Base-by-base conservation (phyloP, 92 coral and sea anemone species). In the Micromussa lordhowensis region DNA sequence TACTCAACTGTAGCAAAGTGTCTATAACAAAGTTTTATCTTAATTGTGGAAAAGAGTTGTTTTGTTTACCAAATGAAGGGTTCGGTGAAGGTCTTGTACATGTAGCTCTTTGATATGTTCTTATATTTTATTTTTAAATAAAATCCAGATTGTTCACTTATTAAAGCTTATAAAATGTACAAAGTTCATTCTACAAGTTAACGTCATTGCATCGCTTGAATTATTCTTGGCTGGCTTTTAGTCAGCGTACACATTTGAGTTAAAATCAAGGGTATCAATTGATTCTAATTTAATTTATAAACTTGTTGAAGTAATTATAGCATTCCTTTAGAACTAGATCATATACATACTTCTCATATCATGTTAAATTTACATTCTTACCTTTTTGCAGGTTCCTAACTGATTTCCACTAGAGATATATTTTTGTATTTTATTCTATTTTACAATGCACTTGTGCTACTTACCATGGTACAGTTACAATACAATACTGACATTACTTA, bases 101-200 rank as follows among this genome's bases (percentile, higher is more conserved):
- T 9, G 71, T 14, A 28, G 32, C 29, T 66, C 71, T 15, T 13
- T 44, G 1, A 44, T 9, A 66, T 30, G 71, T 66, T 66, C 71
- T 66, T 66, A 10, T 31, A 31, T 66, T 28, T 48, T 80, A 66
- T 29, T 28, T 48, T 6, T 11, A 16, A 51, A 29, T 49, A 53
- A n/a, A n/a, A 19, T 83, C 66, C 15, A 54, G 53, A 16, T 71
- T 83, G 87, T 73, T 53, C 68, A 53, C 36, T 71, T 5, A 6
- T 80, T 58, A 78, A 63, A 55, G 61, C 26, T 22, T 59, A 59
- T 21, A 22, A 22, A 28, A 21, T 78, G 79, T 73, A 78, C 71
- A 84, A 74, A 84, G 88, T 84, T n/a, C 88, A 75, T 57, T 34
- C 14, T 19, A 13, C 3, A 55, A 72, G 31, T 54, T 32, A 31